A percentile compares a stretch with the other conserved stretches of the same genome.
phyloP scores from a whole-genome alignment of 92 coral and sea anemone genomes.

The Montipora capitata region DNA sequence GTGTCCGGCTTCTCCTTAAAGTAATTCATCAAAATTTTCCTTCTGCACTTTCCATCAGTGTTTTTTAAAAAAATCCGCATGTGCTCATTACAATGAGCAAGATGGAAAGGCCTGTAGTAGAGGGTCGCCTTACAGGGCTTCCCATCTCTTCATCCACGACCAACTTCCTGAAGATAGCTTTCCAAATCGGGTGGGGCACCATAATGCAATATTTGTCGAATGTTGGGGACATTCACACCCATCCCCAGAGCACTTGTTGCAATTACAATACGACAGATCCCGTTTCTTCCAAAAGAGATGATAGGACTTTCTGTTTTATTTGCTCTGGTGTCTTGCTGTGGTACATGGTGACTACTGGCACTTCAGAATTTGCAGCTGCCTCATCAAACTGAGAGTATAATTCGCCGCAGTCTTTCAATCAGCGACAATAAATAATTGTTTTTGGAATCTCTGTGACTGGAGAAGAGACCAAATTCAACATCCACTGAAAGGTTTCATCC shows the following conservation, averaged over 20 bases:
- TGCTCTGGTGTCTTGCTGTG: slow-evolving; percentile 69
- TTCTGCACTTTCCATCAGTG: slow-evolving; percentile 21
- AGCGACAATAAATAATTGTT: too few species aligned
- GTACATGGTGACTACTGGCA: slow-evolving; percentile 9
- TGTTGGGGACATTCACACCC: not conserved
- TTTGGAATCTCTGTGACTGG: too few species aligned
- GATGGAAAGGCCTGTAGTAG: slow-evolving; percentile 38
- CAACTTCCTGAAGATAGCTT: slow-evolving; percentile 40
- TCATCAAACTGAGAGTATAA: too few species aligned
- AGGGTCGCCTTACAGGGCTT: slow-evolving; percentile 8
- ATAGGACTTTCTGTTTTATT: slow-evolving; percentile 49
- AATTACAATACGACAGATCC: slow-evolving; percentile 50
- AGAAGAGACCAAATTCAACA: too few species aligned
- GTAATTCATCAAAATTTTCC: not conserved
- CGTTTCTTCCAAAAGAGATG: slow-evolving; percentile 34
- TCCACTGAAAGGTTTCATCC: too few species aligned
- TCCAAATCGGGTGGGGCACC: slow-evolving; percentile 29
- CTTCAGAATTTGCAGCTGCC: too few species aligned
- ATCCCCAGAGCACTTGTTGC: slow-evolving; percentile 69
- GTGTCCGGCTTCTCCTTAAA: slow-evolving; percentile 24
- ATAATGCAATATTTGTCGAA: slow-evolving; percentile 47
- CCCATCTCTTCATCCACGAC: slow-evolving; percentile 44
- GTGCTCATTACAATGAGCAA: slow-evolving; percentile 6
- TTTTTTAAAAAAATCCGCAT: slow-evolving; percentile 16
- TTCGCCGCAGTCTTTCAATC: too few species aligned